These are phyloP conservation scores for Himalopsyche anomala DNA, from an alignment of 2,888 invertebrate species.

Conservation along the genomic window DNA sequence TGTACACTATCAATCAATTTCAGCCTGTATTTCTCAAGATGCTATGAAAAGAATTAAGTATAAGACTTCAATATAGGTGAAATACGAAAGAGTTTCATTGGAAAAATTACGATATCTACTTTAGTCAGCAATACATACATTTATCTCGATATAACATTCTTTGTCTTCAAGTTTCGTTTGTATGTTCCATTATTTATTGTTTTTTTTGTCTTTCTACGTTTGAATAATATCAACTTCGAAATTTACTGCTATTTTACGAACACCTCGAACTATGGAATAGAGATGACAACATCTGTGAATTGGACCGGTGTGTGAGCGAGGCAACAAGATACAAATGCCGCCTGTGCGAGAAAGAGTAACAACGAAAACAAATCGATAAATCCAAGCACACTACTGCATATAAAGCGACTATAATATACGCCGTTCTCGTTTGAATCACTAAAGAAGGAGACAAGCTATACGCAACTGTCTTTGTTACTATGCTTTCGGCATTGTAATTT, in stretches of 20 bases:
- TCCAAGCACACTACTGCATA: constrained; percentile 41
- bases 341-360: constrained; percentile 74
- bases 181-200: neutral
- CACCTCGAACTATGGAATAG: neutral
- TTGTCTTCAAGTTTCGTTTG: too few species aligned
- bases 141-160: too few species aligned
- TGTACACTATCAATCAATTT: neutral
- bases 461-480: neutral
- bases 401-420: neutral
- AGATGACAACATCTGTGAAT: constrained; percentile 38
- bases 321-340: constrained; percentile 69
- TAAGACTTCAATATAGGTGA: too few species aligned
- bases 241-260: constrained; percentile 12
- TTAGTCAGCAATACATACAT: too few species aligned
- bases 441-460: neutral
- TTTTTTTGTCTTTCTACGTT: neutral
- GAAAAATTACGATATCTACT: neutral
- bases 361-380: constrained; percentile 70
- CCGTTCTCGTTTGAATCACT: neutral
- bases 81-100: neutral
- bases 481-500: neutral
- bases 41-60: neutral
- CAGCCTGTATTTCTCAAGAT: neutral
- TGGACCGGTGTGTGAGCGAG: constrained; percentile 71
- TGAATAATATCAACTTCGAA: neutral